These are phyloP conservation scores for Anniella stebbinsi DNA, from an alignment of 2,797 vertebrate genomes.

Conservation along the genomic window DNA sequence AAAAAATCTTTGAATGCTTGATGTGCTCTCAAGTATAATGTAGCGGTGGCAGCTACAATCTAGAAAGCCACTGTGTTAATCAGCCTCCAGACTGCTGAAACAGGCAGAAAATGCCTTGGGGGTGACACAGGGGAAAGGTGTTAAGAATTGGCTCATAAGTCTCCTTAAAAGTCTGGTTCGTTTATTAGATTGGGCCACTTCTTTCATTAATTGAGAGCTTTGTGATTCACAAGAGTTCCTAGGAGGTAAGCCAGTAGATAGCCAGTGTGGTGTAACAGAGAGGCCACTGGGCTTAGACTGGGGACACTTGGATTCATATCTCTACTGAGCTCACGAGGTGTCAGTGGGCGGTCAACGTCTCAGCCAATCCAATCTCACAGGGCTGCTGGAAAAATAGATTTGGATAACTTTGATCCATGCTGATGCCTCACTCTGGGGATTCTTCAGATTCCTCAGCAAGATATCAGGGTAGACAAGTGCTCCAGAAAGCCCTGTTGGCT, in stretches of 20 bases:
- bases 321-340: not conserved
- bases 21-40: slow-evolving; percentile 18
- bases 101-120: slow-evolving; percentile 10
- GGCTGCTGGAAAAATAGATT: not conserved
- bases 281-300: not conserved
- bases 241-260: not conserved
- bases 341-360: not conserved
- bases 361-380: not conserved
- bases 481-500: too few relatives aligned
- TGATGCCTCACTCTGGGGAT: too few relatives aligned
- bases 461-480: too few relatives aligned
- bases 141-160: slow-evolving; percentile 10
- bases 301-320: not conserved
- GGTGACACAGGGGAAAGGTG: not conserved
- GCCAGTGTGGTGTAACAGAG: not conserved
- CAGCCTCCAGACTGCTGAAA: slow-evolving; percentile 19
- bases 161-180: slow-evolving; percentile 14
- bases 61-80: slow-evolving; percentile 27
- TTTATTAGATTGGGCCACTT: not conserved
- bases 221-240: not conserved
- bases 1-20: slow-evolving; percentile 19
- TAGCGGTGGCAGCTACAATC: not conserved
- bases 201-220: not conserved
- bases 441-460: too few relatives aligned
- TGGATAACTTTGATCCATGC: too few relatives aligned